These are phyloP conservation scores for Brachyopa scutellaris DNA, from an alignment of 2,888 invertebrate genomes.

Conservation along the genomic window DNA sequence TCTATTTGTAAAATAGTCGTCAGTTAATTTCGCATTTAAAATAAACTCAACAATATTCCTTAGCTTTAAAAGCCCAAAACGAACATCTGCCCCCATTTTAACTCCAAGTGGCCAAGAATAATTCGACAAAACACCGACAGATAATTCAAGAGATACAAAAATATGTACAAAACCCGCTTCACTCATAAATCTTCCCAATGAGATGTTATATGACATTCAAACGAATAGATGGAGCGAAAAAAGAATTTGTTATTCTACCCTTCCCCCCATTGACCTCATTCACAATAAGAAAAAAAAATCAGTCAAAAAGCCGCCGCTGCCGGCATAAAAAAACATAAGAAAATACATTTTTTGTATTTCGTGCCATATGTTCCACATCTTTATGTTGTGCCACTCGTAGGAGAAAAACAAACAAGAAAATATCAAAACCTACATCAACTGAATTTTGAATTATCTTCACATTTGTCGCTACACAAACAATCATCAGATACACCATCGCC, in stretches of 20 bases:
- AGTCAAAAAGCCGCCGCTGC: slow-evolving; percentile 13
- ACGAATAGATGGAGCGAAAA: neutral
- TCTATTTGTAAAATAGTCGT: too few relatives aligned
- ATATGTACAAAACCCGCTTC: neutral
- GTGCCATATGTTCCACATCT: slow-evolving; percentile 48
- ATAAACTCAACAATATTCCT: neutral
- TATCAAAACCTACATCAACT: slow-evolving; percentile 7
- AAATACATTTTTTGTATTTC: neutral
- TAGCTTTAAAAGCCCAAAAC: neutral
- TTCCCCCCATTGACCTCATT: slow-evolving; percentile 33
- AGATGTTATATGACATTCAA: slow-evolving; percentile 29
- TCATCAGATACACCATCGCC: slow-evolving; percentile 35
- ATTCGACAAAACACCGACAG: neutral
- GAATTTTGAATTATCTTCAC: slow-evolving; percentile 42
- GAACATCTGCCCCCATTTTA: neutral
- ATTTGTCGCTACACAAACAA: slow-evolving; percentile 29
- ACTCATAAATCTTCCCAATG: slow-evolving; percentile 19
- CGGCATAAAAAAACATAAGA: slow-evolving; percentile 15
- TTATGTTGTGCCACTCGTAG: slow-evolving; percentile 59
- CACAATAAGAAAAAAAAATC: neutral
- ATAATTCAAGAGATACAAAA: slow-evolving; percentile 14
- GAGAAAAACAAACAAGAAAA: neutral
- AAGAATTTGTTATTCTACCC: slow-evolving; percentile 12
- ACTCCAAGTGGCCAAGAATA: neutral
- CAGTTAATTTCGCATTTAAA: too few relatives aligned